Conservation (phyloP, 2,113 vertebrate genomes). For the Gracilinanus agilis region DNA sequence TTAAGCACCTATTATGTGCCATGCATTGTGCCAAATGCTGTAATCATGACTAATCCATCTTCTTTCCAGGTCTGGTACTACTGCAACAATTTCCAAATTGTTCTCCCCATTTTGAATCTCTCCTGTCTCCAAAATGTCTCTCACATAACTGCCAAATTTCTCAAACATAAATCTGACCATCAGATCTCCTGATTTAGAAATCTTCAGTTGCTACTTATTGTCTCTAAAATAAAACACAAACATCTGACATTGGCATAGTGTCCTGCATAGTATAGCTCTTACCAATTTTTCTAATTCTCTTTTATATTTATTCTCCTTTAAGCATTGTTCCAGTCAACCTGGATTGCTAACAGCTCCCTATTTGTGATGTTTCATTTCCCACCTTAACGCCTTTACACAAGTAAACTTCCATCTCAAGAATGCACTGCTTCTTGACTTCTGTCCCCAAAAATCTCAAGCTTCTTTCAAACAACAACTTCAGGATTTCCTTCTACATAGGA, state of each 20-base stretch:
- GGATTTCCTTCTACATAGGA: background rate
- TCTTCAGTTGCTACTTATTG: background rate
- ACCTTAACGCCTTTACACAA: no score
- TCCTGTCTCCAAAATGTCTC: background rate
- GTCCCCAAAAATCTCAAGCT: background rate
- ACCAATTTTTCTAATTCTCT: no score
- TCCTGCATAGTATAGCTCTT: no score
- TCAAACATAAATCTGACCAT: background rate
- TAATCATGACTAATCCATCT: background rate
- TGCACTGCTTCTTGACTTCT: no score
- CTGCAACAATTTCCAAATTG: background rate
- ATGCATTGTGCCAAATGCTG: background rate
- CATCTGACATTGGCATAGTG: background rate
- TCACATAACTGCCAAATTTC: background rate
- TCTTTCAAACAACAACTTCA: background rate
- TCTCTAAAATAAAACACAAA: background rate
- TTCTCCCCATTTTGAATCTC: background rate
- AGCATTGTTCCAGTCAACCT: no score
- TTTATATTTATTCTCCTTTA: no score
- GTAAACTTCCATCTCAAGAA: no score
- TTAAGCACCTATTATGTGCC: background rate
- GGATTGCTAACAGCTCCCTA: no score
- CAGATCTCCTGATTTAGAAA: background rate
- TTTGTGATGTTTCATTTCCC: no score
- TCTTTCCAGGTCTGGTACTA: background rate